Percentiles rank a stretch among this genome's conserved stretches.
Conservation (phyloP, 1,140 invertebrate genomes). For the Lordiphosa collinella region DNA sequence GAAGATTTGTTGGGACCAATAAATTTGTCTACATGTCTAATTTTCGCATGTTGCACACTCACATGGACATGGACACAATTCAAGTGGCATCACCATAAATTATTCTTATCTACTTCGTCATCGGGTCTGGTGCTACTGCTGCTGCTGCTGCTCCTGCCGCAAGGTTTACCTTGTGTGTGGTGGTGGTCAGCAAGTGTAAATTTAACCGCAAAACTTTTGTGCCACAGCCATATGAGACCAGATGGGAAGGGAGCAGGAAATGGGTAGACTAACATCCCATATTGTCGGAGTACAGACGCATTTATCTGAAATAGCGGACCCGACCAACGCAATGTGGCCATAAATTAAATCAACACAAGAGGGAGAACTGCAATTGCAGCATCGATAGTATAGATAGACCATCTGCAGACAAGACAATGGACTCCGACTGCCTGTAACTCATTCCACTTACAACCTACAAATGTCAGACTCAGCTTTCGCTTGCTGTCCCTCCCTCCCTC, state of each 20-base stretch:
- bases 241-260: background rate
- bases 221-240: no score
- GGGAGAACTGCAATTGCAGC: conserved; percentile 26
- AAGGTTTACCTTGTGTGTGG: conserved; percentile 54
- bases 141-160: conserved; percentile 17
- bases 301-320: conserved; percentile 58
- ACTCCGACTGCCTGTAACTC: conserved; percentile 10
- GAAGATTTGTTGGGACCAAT: conserved; percentile 70
- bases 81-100: conserved; percentile 64
- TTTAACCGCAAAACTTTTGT: conserved; percentile 55
- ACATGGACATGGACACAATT: conserved; percentile 24
- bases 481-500: background rate
- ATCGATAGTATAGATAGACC: conserved; percentile 41
- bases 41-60: conserved; percentile 51
- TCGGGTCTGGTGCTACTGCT: conserved; percentile 32
- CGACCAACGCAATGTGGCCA: conserved; percentile 40
- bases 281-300: conserved; percentile 67
- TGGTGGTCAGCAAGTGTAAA: conserved; percentile 21
- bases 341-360: conserved; percentile 61
- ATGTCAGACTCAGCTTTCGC: conserved; percentile 22
- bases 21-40: conserved; percentile 76
- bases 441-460: conserved; percentile 27
- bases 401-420: conserved; percentile 40
- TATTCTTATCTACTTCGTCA: conserved; percentile 71
- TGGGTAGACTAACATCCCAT: conserved; percentile 19